phyloP scores from a whole-genome alignment of 1,140 invertebrate species.

The Caenorhabditis briggsae region DNA sequence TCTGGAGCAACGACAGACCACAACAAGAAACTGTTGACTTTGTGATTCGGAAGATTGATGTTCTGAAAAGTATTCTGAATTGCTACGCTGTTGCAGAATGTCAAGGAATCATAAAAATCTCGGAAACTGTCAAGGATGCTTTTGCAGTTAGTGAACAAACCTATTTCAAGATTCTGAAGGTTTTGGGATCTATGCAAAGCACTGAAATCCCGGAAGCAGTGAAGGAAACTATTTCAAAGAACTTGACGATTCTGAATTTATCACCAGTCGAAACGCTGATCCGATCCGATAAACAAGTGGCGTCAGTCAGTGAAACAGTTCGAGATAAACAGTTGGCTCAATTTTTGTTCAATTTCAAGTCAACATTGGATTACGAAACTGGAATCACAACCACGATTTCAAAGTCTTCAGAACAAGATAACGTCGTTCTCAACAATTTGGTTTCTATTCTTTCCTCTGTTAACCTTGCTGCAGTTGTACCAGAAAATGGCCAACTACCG shows the following conservation, averaged over 20 bases:
- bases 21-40: background rate
- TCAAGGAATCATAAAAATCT: background rate
- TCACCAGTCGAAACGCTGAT: background rate
- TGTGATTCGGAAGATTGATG: constrained; percentile 4
- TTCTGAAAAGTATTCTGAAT: constrained; percentile 35
- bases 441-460: background rate
- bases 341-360: constrained; percentile 25
- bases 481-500: background rate
- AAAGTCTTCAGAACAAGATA: background rate
- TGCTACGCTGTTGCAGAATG: constrained; percentile 19
- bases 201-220: background rate
- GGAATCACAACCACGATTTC: background rate
- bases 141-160: constrained; percentile 6
- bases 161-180: constrained; percentile 26
- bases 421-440: background rate
- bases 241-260: constrained; percentile 31
- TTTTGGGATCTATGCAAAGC: constrained; percentile 18
- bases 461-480: background rate
- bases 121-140: constrained; percentile 17
- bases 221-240: constrained; percentile 28
- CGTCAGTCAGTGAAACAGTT: background rate
- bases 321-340: constrained; percentile 1
- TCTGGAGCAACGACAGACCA: background rate
- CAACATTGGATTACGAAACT: background rate
- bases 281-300: background rate